Percentiles rank a stretch among this genome's conserved stretches.
phyloP scores from a whole-genome alignment of 2,888 invertebrate species.

The Venustoraphidia nigricollis region DNA sequence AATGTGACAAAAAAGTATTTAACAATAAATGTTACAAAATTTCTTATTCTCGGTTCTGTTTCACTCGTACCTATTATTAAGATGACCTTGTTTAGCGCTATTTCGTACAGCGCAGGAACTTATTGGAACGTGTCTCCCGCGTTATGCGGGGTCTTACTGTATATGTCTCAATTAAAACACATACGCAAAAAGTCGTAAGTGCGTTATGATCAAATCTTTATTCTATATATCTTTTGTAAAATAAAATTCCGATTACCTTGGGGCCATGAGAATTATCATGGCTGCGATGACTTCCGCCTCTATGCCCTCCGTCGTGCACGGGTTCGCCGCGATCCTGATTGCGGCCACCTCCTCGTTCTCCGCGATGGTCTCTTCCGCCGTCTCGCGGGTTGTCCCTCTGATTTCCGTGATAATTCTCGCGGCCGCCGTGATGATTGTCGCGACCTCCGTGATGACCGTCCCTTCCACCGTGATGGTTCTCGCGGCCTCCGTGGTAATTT shows the following conservation, averaged over 20 bases:
- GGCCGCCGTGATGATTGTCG: conserved; percentile 11
- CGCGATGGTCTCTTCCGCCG: conserved; percentile 16
- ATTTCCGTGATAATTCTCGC: conserved; percentile 14
- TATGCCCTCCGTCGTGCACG: conserved; percentile 17
- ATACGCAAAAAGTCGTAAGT: too few species aligned
- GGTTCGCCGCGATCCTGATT: conserved; percentile 14
- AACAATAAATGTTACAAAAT: too few species aligned
- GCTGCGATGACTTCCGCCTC: conserved; percentile 19
- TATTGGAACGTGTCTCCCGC: too few species aligned
- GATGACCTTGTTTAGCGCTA: too few species aligned
- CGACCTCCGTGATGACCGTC: conserved; percentile 15
- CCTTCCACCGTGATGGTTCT: conserved; percentile 13
- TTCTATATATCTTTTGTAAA: too few species aligned
- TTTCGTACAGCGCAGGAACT: too few species aligned
- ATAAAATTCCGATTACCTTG: conserved; percentile 18
- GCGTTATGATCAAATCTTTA: too few species aligned
- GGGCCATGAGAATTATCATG: conserved; percentile 23
- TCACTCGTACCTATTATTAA: too few species aligned
- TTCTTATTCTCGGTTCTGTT: too few species aligned
- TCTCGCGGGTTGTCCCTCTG: conserved; percentile 15
- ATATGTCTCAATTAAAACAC: too few species aligned
- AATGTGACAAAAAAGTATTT: too few species aligned
- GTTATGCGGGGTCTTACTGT: too few species aligned
- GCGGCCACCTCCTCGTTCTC: conserved; percentile 13
- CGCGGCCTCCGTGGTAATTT: conserved; percentile 7